Conservation (phyloP, 1,140 invertebrate genomes). For the Scylla paramamosain region DNA sequence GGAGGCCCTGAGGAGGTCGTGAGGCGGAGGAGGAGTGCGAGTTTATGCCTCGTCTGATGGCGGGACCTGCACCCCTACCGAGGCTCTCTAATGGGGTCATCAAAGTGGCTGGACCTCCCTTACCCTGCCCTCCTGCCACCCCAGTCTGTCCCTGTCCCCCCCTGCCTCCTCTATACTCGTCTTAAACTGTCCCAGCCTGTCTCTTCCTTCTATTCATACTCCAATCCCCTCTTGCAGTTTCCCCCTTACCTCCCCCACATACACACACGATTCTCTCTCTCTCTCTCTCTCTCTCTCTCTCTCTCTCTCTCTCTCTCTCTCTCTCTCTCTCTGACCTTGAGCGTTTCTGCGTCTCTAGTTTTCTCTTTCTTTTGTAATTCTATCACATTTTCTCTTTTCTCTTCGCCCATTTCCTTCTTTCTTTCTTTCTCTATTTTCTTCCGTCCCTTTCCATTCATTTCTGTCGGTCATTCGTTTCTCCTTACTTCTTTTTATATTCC, state of each 20-base stretch:
- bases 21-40: neutral
- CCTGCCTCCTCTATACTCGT: neutral
- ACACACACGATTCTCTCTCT: neutral
- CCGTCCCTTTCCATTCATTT: neutral
- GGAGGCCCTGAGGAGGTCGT: neutral
- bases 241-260: neutral
- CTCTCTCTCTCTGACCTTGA: neutral
- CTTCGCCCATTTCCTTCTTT: constrained; percentile 3
- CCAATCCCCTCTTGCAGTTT: neutral
- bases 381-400: constrained; percentile 11
- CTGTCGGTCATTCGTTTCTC: neutral
- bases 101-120: neutral
- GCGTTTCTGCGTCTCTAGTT: neutral
- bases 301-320: neutral
- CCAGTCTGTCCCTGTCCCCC: neutral
- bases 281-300: constrained; percentile 30
- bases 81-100: constrained; percentile 7
- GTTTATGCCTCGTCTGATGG: neutral
- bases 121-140: neutral
- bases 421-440: constrained; percentile 35
- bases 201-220: neutral
- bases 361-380: neutral
- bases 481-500: too few relatives aligned
- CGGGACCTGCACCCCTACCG: neutral
- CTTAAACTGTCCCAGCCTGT: neutral